Conservation (phyloP, 2,113 vertebrate species). For the Vulpes ferrilata region DNA sequence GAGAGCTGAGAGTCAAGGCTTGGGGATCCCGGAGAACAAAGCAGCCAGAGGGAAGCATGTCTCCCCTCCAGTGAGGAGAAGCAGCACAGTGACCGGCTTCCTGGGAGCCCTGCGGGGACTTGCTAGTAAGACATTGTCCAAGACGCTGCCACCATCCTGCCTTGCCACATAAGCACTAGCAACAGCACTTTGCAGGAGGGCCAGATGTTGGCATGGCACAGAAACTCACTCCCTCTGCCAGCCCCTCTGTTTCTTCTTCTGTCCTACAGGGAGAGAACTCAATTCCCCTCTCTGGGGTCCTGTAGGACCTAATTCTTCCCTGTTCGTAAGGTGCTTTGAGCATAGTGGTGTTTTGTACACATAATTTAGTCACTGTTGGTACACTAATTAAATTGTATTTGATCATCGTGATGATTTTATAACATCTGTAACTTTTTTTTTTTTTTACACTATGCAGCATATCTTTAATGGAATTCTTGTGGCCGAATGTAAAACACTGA, state of each 20-base stretch:
- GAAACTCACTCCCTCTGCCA: accelerated
- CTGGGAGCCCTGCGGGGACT: not conserved
- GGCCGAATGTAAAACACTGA: not conserved
- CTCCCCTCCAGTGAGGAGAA: not conserved
- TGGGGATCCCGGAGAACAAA: not conserved
- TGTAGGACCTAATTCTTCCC: not conserved
- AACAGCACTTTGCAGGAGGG: accelerated
- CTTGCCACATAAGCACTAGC: not conserved
- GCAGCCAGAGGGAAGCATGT: not conserved
- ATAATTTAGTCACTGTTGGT: not conserved
- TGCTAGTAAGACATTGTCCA: not conserved
- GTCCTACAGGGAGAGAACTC: not conserved
- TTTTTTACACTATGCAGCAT: not conserved
- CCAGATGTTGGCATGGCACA: not conserved
- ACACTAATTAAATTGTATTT: constrained; percentile 55
- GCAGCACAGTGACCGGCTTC: not conserved
- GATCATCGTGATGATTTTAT: constrained; percentile 69
- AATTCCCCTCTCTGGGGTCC: not conserved
- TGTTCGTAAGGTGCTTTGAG: constrained; percentile 41
- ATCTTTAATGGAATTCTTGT: constrained; percentile 21
- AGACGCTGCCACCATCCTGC: not conserved
- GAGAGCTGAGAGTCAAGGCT: not conserved
- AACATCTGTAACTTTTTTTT: constrained; percentile 49
- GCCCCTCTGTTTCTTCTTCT: not conserved
- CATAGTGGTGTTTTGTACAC: not conserved